Evolutionary conservation across 2,113 vertebrate genomes (phyloP).

Genomic region (Panthera tigris): DNA sequence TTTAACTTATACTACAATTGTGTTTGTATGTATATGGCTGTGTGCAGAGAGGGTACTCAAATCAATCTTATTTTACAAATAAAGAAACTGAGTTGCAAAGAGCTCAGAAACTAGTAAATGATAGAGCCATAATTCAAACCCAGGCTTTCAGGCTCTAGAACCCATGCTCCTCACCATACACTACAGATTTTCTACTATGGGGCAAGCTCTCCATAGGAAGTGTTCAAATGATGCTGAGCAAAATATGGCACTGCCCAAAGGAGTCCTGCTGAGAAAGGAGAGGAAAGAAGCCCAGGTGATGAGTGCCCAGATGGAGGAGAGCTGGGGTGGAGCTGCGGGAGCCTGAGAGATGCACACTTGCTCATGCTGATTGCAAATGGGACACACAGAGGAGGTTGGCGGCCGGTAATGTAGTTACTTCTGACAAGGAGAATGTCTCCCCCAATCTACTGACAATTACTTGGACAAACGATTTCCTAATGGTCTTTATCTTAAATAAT

Average conservation of each 20-base stretch:
- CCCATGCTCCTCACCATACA: neutral
- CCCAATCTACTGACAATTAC: neutral
- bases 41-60: neutral
- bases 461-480: neutral
- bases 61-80: neutral
- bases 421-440: neutral
- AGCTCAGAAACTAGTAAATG: neutral
- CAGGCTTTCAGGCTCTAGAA: neutral
- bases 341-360: neutral
- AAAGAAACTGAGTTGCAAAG: neutral
- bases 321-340: neutral
- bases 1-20: neutral
- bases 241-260: neutral
- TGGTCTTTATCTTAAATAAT: neutral
- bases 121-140: neutral
- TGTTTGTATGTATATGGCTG: neutral
- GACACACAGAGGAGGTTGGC: neutral
- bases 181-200: neutral
- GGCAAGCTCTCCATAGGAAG: neutral
- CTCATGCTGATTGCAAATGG: neutral
- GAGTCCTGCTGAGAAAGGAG: neutral
- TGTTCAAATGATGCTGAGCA: accelerated
- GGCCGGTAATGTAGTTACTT: neutral
- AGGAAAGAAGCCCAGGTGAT: neutral
- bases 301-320: neutral